Percentiles rank a stretch among this genome's conserved stretches.
Conservation (phyloP, 2,797 vertebrate genomes). For the Enteromius trimaculatus region DNA sequence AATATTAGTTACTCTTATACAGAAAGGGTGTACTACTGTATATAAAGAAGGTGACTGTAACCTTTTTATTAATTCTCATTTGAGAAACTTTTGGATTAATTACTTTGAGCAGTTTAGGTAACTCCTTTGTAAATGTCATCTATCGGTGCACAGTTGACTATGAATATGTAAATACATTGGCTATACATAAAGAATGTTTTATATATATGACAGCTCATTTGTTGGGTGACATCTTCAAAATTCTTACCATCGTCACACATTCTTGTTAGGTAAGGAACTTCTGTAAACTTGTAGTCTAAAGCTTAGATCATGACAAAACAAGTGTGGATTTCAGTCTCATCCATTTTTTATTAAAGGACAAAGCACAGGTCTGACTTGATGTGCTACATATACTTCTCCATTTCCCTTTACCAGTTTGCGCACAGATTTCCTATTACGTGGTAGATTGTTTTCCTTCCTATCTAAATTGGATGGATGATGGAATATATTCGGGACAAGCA, state of each 20-base stretch:
- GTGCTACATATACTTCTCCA: not conserved
- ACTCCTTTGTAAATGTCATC: not conserved
- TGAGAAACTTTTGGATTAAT: not conserved
- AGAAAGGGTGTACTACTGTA: constrained; percentile 3
- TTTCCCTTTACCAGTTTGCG: not conserved
- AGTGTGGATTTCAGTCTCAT: constrained; percentile 10
- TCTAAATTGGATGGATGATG: constrained; percentile 14
- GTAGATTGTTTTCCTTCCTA: not conserved
- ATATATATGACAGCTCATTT: not conserved
- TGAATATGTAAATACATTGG: not conserved
- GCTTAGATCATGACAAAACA: constrained; percentile 5
- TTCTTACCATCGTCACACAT: not conserved
- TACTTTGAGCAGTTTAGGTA: not conserved
- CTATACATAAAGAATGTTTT: not conserved
- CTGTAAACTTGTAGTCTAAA: not conserved
- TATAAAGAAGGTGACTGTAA: not conserved
- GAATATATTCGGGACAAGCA: not conserved
- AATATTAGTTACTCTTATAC: constrained; percentile 13
- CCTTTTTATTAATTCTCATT: not conserved
- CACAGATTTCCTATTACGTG: not conserved
- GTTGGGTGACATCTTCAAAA: not conserved
- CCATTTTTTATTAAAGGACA: constrained; percentile 11
- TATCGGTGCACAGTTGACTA: not conserved
- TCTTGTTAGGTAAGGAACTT: not conserved
- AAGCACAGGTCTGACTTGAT: not conserved